These are phyloP conservation scores for Delia radicum DNA, from an alignment of 1,140 invertebrate genomes.

Conservation along the genomic window DNA sequence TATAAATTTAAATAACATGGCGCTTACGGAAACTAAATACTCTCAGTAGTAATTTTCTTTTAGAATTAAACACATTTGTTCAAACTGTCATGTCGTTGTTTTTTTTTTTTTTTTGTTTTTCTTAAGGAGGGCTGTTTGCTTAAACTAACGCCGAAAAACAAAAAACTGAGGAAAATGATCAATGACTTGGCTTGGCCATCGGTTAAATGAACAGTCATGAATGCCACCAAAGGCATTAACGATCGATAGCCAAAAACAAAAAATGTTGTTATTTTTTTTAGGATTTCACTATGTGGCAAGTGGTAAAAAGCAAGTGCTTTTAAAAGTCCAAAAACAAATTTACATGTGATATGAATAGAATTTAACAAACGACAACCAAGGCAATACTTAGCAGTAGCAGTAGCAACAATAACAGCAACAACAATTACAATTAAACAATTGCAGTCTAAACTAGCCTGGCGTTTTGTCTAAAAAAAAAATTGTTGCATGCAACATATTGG, in stretches of 20 bases:
- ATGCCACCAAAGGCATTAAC: neutral
- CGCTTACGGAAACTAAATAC: no score
- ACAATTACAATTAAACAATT: no score
- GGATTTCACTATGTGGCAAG: neutral
- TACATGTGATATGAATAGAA: neutral
- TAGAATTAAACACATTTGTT: no score
- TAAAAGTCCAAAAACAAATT: neutral
- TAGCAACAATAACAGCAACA: neutral
- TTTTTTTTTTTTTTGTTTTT: no score
- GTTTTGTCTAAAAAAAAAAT: neutral
- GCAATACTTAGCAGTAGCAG: neutral
- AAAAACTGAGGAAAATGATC: neutral
- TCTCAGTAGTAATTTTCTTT: no score
- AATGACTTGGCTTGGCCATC: neutral
- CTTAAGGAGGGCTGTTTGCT: no score
- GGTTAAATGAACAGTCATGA: neutral
- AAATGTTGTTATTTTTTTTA: neutral
- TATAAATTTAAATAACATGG: no score
- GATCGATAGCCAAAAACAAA: neutral
- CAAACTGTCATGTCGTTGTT: no score
- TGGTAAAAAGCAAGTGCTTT: neutral
- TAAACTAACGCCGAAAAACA: neutral
- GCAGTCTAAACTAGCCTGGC: neutral
- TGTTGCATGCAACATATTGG: constrained; percentile 10
- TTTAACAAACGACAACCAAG: neutral